These are phyloP conservation scores for Rotaria sp. DNA, from an alignment of 2,888 invertebrate species.

Conservation along the genomic window DNA sequence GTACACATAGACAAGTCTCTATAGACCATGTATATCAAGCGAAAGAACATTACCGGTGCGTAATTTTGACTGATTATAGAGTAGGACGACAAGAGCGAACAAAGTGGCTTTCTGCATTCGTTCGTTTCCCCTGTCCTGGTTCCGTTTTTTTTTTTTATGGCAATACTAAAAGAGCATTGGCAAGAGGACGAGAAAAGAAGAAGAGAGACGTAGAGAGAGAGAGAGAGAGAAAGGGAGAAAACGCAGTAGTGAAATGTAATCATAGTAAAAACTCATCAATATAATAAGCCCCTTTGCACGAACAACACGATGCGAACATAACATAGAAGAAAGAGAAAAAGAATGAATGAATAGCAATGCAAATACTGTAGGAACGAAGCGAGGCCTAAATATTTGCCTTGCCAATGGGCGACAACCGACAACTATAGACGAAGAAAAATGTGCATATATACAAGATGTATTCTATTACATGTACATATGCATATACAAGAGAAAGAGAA, in stretches of 20 bases:
- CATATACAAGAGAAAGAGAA: background rate
- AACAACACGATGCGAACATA: background rate
- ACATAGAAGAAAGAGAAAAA: background rate
- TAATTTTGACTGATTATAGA: background rate
- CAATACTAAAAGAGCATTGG: background rate
- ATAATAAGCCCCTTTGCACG: background rate
- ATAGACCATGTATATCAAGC: background rate
- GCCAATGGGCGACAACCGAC: background rate
- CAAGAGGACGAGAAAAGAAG: background rate
- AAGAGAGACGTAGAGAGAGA: background rate
- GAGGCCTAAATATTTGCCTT: conserved; percentile 27
- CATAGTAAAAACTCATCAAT: conserved; percentile 31
- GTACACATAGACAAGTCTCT: background rate
- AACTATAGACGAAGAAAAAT: background rate
- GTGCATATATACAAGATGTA: conserved; percentile 11
- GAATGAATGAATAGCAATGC: conserved; percentile 1
- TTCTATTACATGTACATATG: conserved; percentile 3
- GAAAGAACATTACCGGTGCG: background rate
- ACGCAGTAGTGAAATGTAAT: background rate
- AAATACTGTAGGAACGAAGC: background rate
- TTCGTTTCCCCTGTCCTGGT: background rate
- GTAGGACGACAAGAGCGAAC: background rate
- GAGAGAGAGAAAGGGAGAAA: background rate
- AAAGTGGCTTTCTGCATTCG: background rate
- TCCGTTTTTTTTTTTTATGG: background rate